phyloP scores from a whole-genome alignment of 2,888 invertebrate genomes.

The Dysmachus trigonus region DNA sequence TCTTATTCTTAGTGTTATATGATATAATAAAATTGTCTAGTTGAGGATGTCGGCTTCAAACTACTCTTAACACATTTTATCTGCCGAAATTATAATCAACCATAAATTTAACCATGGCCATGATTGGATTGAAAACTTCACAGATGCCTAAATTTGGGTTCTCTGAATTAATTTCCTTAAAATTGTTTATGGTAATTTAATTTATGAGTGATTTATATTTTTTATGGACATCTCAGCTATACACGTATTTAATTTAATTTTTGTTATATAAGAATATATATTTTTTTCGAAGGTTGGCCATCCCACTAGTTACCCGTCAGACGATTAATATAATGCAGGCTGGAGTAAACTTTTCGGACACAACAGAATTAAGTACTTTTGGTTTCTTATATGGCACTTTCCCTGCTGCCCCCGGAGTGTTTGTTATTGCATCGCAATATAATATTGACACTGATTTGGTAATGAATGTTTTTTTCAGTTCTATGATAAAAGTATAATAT shows the following conservation, averaged over 20 bases:
- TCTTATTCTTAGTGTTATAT: too few species aligned
- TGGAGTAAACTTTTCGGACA: constrained; percentile 76
- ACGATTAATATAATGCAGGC: constrained; percentile 79
- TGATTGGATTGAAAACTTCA: too few species aligned
- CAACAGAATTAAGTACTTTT: constrained; percentile 85
- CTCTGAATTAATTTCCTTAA: too few species aligned
- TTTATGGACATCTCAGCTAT: background rate
- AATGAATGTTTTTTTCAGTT: constrained; percentile 55
- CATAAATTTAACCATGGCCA: too few species aligned
- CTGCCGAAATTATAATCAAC: too few species aligned
- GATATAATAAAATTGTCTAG: background rate
- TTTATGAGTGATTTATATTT: too few species aligned
- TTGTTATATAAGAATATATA: background rate
- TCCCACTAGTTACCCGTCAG: constrained; percentile 88
- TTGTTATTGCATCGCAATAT: constrained; percentile 91
- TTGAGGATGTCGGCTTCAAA: too few species aligned
- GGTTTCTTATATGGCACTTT: constrained; percentile 96
- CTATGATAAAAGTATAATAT: background rate
- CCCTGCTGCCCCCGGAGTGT: constrained; percentile 95
- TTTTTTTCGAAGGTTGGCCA: constrained; percentile 70
- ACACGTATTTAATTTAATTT: background rate
- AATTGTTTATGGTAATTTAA: too few species aligned
- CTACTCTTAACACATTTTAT: too few species aligned
- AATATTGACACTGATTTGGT: constrained; percentile 87
- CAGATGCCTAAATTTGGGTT: too few species aligned